phyloP scores from a whole-genome alignment of 2,888 invertebrate species.

The Caradrina clavipalpis region DNA sequence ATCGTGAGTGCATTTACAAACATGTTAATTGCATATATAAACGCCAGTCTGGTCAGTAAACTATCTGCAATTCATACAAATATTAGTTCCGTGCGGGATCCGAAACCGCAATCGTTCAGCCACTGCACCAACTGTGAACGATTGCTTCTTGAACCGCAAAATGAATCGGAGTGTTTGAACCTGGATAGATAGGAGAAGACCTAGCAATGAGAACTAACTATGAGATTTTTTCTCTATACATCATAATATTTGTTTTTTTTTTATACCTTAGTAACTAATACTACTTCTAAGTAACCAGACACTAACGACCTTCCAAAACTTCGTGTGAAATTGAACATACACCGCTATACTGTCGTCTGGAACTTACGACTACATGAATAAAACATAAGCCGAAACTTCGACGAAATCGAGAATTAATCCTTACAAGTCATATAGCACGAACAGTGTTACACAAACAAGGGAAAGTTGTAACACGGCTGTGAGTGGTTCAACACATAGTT shows the following conservation, averaged over 20 bases:
- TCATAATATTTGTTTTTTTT: not conserved
- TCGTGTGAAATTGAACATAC: conserved; percentile 62
- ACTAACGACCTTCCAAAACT: conserved; percentile 33
- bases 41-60: too few relatives aligned
- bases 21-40: too few relatives aligned
- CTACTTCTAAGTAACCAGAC: conserved; percentile 13
- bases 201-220: too few relatives aligned
- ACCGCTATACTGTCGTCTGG: conserved; percentile 63
- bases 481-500: conserved; percentile 64
- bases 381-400: conserved; percentile 70
- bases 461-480: conserved; percentile 53
- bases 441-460: conserved; percentile 23
- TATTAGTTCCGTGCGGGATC: too few relatives aligned
- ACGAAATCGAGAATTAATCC: conserved; percentile 70
- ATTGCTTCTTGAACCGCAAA: too few relatives aligned
- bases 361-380: conserved; percentile 69
- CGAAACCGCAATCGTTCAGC: too few relatives aligned
- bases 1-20: too few relatives aligned
- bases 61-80: too few relatives aligned
- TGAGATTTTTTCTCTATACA: not conserved
- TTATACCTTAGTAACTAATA: not conserved
- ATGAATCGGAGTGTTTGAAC: too few relatives aligned
- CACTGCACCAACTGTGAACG: too few relatives aligned
- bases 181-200: too few relatives aligned
- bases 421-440: conserved; percentile 56